Evolutionary conservation across 2,797 vertebrate species (phyloP).

Genomic region (Sibirionetta formosa): DNA sequence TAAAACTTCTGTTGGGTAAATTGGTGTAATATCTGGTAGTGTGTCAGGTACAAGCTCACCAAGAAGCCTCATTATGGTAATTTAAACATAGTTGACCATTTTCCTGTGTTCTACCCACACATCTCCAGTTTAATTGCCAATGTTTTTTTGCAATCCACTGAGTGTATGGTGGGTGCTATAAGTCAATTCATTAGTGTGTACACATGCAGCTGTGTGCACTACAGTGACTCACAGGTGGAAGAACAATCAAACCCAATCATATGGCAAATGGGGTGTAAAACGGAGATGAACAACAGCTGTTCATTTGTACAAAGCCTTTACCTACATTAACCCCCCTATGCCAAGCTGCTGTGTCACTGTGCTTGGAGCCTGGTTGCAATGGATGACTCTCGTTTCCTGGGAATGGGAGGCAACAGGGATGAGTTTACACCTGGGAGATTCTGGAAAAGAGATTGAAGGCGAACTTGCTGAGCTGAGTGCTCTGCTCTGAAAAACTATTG

Average conservation of each 20-base stretch:
- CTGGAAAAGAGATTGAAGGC: not conserved
- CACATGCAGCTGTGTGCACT: fast-evolving
- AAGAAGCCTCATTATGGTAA: not conserved
- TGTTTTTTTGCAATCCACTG: not conserved
- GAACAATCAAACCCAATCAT: not conserved
- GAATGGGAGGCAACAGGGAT: not conserved
- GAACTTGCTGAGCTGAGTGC: not conserved
- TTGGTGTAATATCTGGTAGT: not conserved
- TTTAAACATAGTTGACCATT: not conserved
- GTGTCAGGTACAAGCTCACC: not conserved
- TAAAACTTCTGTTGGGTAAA: not conserved
- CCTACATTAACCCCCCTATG: not conserved
- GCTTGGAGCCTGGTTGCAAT: not conserved
- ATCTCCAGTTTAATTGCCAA: not conserved
- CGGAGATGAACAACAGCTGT: not conserved
- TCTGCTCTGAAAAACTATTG: not conserved
- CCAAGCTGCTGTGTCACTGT: not conserved
- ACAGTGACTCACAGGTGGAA: not conserved
- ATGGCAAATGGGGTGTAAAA: not conserved
- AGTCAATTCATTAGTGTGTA: not conserved
- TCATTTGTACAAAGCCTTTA: not conserved
- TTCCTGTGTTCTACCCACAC: not conserved
- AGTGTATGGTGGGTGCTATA: not conserved
- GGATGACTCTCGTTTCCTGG: not conserved
- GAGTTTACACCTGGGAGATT: not conserved